A percentile compares a stretch with the other conserved stretches of the same genome.
phyloP scores from a whole-genome alignment of 2,888 invertebrate species.

The Mimas tiliae region DNA sequence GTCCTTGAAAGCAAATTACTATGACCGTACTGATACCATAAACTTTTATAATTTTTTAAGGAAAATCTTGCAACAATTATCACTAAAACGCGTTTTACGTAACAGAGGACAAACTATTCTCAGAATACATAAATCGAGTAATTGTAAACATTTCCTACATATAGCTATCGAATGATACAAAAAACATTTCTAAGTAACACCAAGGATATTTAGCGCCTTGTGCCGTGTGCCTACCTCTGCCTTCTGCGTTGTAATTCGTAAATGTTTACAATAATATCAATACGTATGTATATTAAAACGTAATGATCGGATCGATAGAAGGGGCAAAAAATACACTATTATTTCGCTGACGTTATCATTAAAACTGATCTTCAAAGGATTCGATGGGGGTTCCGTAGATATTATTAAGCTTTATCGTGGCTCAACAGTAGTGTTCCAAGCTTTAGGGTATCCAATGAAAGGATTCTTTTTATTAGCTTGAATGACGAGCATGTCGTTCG shows the following conservation, averaged over 20 bases:
- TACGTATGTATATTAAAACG: conserved; percentile 9
- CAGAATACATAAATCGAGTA: conserved; percentile 23
- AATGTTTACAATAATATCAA: conserved; percentile 9
- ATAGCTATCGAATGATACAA: conserved; percentile 31
- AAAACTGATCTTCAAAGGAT: conserved; percentile 9
- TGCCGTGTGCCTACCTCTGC: conserved; percentile 12
- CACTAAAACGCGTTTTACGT: conserved; percentile 2
- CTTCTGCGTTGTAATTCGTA: conserved; percentile 2
- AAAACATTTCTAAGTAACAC: conserved; percentile 37
- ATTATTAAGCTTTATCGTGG: neutral
- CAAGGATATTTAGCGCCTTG: conserved; percentile 32
- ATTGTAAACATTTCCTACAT: conserved; percentile 36
- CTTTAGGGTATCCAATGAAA: too few species aligned
- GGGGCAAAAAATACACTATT: conserved; percentile 26
- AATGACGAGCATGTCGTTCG: too few species aligned
- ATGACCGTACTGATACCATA: neutral
- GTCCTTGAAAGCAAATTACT: neutral
- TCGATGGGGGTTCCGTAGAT: neutral
- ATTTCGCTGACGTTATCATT: conserved; percentile 19
- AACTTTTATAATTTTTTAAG: conserved; percentile 5
- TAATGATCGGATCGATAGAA: conserved; percentile 15
- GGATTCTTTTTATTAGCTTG: too few species aligned
- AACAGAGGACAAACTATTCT: conserved; percentile 12
- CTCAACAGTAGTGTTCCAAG: too few species aligned
- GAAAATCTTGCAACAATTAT: conserved; percentile 6